Evolutionary conservation across 2,113 vertebrate species (phyloP), one percentile per base, ranked within the genome.

Genomic region (Macquaria ambigua): DNA sequence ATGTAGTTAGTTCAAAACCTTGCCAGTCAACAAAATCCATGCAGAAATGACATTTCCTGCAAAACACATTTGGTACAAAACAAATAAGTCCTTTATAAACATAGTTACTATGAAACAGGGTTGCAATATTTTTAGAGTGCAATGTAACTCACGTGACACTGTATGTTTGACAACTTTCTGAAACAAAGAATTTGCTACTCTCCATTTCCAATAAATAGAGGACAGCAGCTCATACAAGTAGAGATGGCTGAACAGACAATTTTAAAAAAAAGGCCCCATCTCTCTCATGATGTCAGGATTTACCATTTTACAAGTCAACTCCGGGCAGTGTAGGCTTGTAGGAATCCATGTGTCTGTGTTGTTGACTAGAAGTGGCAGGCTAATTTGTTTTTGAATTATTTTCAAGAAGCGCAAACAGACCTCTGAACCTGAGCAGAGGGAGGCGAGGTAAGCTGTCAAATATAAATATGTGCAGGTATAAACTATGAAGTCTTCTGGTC

Each of bases 321-420:
- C 50, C 50, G 16, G 55, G 56, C 64, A 55, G 68, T 18, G 55
- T 56, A 2, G n/a, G 31, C 67, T 14, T 9, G 37, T 43, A 59
- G 77, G 53, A 20, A 48, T 79, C n/a, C 20, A 15, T 58, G 50
- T 48, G 52, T 72, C 58, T 58, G 68, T 48, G 52, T 28, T 55
- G 81, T 25, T 37, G 48, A 77, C 18, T 6, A n/a, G 37, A 77
- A 71, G 70, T 61, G 69, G 62, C 82, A 61, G 76, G 43, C 21
- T 79, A 37, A 79, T 84, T 74, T 74, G 48, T 50, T 71, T 39
- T 34, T 56, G 37, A 75, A 50, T 77, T 31, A 81, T 66, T 76
- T 59, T 64, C 66, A 63, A 55, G 63, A 63, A 73, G 77, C 63
- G 28, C 77, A 85, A 69, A 69, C 46, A 37, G 63, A 62, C 66